phyloP scores from a whole-genome alignment of 1,140 invertebrate genomes.

The Zaprionus kolodkinae region DNA sequence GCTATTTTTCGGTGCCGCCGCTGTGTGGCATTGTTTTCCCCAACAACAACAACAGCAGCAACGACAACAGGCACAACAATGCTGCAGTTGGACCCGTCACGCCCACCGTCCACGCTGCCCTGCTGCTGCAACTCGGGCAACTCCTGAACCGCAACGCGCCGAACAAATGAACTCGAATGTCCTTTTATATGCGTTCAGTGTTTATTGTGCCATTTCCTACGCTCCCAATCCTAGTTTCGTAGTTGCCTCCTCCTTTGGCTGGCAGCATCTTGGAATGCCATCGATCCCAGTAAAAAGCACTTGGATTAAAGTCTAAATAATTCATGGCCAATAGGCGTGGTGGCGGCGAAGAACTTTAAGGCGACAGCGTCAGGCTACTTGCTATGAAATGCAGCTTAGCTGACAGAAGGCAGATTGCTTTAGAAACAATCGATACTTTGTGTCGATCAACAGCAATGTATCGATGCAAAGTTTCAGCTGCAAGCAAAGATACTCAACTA shows the following conservation, averaged over 20 bases:
- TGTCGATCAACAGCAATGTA: not conserved
- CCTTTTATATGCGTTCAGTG: constrained; percentile 79
- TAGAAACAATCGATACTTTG: not conserved
- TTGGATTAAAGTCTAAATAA: constrained; percentile 75
- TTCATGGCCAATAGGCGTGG: constrained; percentile 52
- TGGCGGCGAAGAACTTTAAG: constrained; percentile 48
- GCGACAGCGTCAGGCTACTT: constrained; percentile 14
- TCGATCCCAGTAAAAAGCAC: constrained; percentile 65
- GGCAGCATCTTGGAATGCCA: constrained; percentile 63
- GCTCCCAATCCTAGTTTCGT: constrained; percentile 47
- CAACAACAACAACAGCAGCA: constrained; percentile 41
- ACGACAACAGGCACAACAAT: constrained; percentile 36
- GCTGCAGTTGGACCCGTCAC: constrained; percentile 56
- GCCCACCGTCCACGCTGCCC: constrained; percentile 45
- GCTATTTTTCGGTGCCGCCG: constrained; percentile 75
- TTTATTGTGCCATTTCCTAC: constrained; percentile 79
- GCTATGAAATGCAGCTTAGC: constrained; percentile 10
- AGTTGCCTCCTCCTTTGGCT: not conserved
- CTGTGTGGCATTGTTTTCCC: constrained; percentile 76
- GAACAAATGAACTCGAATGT: constrained; percentile 79
- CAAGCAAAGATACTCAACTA: too few relatives aligned
- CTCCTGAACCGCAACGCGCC: constrained; percentile 59
- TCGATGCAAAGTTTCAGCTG: not conserved
- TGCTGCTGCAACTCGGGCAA: not conserved
- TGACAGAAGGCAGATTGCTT: not conserved